A percentile compares a stretch with the other conserved stretches of the same genome.
Conservation (phyloP, 2,888 invertebrate genomes). For the Cephus spinipes region DNA sequence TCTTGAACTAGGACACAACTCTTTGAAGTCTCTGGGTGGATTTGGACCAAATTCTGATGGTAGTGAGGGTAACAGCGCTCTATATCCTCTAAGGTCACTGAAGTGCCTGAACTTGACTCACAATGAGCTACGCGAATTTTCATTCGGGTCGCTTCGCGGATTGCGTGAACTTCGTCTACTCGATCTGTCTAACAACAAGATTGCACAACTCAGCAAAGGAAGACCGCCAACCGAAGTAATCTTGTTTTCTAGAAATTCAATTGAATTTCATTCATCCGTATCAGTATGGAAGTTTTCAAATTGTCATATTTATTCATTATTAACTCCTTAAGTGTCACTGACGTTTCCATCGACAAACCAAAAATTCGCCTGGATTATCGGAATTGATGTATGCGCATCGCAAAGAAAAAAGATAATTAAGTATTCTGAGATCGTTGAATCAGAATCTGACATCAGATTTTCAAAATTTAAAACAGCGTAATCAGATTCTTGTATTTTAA, state of each 20-base stretch:
- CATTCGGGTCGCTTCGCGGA: conserved; percentile 83
- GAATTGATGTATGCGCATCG: no score
- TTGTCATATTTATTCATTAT: neutral
- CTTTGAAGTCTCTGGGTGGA: conserved; percentile 72
- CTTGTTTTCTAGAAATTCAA: neutral
- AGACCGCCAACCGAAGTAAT: conserved; percentile 59
- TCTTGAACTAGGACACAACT: conserved; percentile 80
- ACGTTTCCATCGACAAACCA: no score
- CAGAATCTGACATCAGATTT: no score
- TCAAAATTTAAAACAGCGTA: no score
- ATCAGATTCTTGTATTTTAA: no score
- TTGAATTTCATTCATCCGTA: neutral
- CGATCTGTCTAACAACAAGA: conserved; percentile 83
- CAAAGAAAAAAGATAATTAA: no score
- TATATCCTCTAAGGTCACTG: conserved; percentile 77
- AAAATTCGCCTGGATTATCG: no score
- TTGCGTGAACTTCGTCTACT: conserved; percentile 77
- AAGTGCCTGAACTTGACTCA: conserved; percentile 80
- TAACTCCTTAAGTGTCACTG: neutral
- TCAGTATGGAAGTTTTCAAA: no score
- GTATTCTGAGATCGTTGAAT: no score
- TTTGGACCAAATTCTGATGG: conserved; percentile 46
- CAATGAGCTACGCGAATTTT: conserved; percentile 82
- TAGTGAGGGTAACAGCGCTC: conserved; percentile 72
- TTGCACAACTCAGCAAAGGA: conserved; percentile 68